These are phyloP conservation scores for Mareca penelope DNA, from an alignment of 2,797 vertebrate species.

Conservation along the genomic window DNA sequence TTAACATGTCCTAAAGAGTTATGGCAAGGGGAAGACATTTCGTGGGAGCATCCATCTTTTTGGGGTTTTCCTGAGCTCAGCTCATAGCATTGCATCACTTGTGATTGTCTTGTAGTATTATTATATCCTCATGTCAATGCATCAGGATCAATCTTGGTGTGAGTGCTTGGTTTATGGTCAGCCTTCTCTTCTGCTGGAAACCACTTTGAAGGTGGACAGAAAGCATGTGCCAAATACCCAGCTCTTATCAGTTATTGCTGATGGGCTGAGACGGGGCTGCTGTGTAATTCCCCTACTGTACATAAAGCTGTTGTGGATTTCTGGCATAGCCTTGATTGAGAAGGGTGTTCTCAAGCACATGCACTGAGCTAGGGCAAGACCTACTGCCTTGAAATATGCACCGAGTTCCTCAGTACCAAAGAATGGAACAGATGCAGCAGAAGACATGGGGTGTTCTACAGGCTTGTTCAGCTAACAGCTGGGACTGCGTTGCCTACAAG, in stretches of 20 bases:
- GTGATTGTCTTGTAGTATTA: background rate
- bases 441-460: background rate
- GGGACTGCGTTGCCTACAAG: background rate
- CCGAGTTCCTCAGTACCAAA: background rate
- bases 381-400: background rate
- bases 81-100: background rate
- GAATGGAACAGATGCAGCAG: background rate
- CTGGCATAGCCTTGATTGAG: background rate
- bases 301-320: background rate
- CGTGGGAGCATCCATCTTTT: background rate
- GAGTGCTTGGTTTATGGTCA: background rate
- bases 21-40: background rate
- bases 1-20: background rate
- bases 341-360: background rate
- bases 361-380: background rate
- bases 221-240: fast-evolving
- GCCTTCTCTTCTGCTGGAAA: background rate
- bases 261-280: background rate
- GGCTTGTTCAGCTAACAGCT: background rate
- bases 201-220: background rate
- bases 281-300: background rate
- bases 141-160: background rate
- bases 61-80: background rate
- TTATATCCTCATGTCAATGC: background rate
- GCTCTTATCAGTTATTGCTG: fast-evolving